These are phyloP conservation scores for Pemphigus obesinymphae DNA, from an alignment of 1,140 invertebrate genomes.

Conservation along the genomic window DNA sequence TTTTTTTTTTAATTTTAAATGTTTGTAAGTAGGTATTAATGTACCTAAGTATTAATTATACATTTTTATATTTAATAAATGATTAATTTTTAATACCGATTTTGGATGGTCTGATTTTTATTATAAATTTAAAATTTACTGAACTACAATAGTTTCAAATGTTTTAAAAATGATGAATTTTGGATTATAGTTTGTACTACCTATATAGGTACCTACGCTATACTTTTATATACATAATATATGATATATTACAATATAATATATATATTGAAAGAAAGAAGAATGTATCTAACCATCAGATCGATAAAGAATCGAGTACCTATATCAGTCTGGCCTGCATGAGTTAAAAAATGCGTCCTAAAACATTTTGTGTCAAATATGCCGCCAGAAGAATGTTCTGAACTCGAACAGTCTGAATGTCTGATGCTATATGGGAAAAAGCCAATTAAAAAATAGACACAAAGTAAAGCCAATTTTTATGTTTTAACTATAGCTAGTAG, in stretches of 20 bases:
- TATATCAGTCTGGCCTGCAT: background rate
- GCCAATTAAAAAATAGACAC: background rate
- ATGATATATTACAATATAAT: too few species aligned
- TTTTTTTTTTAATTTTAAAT: too few species aligned
- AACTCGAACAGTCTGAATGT: background rate
- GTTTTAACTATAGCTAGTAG: too few species aligned
- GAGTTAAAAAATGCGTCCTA: background rate
- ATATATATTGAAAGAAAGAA: background rate
- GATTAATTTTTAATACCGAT: too few species aligned
- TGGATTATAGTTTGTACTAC: too few species aligned
- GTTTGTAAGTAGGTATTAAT: too few species aligned
- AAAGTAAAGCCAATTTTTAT: too few species aligned
- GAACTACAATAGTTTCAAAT: too few species aligned
- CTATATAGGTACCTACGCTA: background rate
- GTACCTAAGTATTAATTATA: too few species aligned
- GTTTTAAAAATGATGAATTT: too few species aligned
- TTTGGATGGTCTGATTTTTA: background rate
- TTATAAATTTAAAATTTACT: too few species aligned
- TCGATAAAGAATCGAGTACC: background rate
- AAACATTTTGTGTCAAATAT: slow-evolving; percentile 13
- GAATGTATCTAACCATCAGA: background rate
- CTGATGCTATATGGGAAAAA: background rate
- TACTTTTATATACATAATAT: background rate
- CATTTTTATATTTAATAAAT: too few species aligned
- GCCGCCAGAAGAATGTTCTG: background rate